These are phyloP conservation scores for Macrocentrus cingulum DNA, from an alignment of 1,140 invertebrate species.

Conservation along the genomic window DNA sequence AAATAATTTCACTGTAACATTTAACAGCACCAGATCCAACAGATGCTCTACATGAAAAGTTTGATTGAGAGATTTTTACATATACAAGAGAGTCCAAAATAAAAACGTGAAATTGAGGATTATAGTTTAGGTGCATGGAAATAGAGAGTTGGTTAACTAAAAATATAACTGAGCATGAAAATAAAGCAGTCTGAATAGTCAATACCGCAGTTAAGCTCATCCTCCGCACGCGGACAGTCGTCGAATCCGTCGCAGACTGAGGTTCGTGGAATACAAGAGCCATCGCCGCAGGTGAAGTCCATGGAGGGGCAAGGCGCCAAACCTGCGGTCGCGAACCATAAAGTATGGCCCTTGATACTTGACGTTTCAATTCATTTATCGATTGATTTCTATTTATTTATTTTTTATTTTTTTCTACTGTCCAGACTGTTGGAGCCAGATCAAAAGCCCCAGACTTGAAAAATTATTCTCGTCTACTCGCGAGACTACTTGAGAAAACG, in stretches of 20 bases:
- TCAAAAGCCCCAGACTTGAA: no score
- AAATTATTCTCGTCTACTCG: neutral
- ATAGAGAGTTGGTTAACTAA: neutral
- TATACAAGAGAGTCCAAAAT: no score
- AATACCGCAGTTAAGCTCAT: conserved; percentile 68
- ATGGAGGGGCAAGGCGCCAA: conserved; percentile 59
- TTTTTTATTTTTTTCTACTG: no score
- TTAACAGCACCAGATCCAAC: no score
- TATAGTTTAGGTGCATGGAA: no score
- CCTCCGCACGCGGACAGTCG: conserved; percentile 74
- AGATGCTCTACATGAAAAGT: no score
- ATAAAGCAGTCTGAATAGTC: conserved; percentile 29
- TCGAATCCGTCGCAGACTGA: conserved; percentile 72
- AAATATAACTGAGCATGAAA: neutral
- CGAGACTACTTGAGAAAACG: neutral
- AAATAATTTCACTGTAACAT: no score
- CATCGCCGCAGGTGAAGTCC: conserved; percentile 66
- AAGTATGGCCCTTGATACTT: conserved; percentile 34
- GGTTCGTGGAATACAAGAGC: conserved; percentile 69
- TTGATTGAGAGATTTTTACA: no score
- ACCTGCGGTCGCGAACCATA: conserved; percentile 45
- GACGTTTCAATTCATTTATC: conserved; percentile 14
- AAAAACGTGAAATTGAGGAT: no score
- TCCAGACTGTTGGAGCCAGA: no score
- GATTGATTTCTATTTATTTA: no score